Base-by-base conservation (phyloP, 2,888 invertebrate species). In the Macaria notata region DNA sequence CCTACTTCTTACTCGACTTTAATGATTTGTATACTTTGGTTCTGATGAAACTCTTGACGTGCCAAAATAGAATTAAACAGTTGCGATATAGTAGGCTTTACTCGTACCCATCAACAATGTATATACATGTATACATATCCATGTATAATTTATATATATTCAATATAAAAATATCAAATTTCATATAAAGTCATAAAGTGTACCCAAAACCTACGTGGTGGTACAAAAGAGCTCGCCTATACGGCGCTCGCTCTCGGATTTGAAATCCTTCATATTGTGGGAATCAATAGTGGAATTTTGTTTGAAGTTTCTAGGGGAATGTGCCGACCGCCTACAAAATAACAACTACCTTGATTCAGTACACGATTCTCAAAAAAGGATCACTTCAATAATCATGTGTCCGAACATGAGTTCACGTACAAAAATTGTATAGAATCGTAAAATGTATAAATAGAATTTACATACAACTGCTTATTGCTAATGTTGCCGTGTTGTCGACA, bases 151-250 rank as follows among this genome's bases (percentile, higher is more conserved):
- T 90, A 90, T 90, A 90, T 90, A 90, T 90, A 89, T 89, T 88
- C 85, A 89, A 88, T 90, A 90, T 86, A 91, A 91, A 91, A 91
- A 91, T 90, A 90, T 90, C 81, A 89, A 90, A 89, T 90, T 91
- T 91, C 82, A 90, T 91, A 90, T 90, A 91, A 91, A 91, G 90
- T 89, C 89, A 89, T 89, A 91, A 91, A 91, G 88, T 90, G 91
- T 91, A 91, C 91, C 91, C 91, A 91, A 91, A 91, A 90, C 89
- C 90, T 91, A 91, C 90, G 86, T 87, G 88, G 85, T 89, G 90
- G 90, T 90, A 89, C 89, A 87, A 88, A 88, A 83, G 88, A 86
- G 84, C 77, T 82, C 88, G 84, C 89, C 87, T 86, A 89, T 84
- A 89, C 80, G 83, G 87, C 83, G 86, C 75, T 76, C 68, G 79